These are phyloP conservation scores for Acronicta psi DNA, from an alignment of 2,888 invertebrate genomes.

Conservation along the genomic window DNA sequence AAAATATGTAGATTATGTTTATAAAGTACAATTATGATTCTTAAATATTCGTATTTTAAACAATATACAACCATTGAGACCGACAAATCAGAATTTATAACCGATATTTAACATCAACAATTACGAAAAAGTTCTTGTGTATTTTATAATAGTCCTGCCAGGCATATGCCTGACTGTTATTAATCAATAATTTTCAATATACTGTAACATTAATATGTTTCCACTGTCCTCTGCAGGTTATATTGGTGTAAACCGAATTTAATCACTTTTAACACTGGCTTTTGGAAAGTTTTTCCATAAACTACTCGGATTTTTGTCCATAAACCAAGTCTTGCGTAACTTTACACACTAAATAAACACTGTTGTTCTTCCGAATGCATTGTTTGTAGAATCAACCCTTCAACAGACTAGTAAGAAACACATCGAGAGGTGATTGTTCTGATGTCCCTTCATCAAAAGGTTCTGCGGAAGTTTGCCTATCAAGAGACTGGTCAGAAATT, in stretches of 20 bases:
- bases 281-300: not conserved
- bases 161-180: not conserved
- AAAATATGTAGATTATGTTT: constrained; percentile 9
- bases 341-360: not conserved
- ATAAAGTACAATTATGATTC: constrained; percentile 11
- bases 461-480: not conserved
- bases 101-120: constrained; percentile 2
- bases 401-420: not conserved
- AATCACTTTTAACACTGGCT: not conserved
- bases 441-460: no score
- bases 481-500: no score
- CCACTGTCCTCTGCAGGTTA: not conserved
- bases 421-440: no score
- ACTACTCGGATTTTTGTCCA: not conserved
- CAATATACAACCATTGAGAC: constrained; percentile 24
- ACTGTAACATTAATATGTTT: not conserved
- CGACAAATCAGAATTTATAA: constrained; percentile 9
- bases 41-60: constrained; percentile 19
- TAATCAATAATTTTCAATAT: not conserved
- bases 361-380: not conserved
- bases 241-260: not conserved
- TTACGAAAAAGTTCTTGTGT: not conserved
- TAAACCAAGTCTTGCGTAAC: not conserved
- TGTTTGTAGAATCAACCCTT: not conserved
- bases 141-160: constrained; percentile 2